Conservation (phyloP, 2,888 invertebrate genomes). For the Schrankia costaestrigalis region DNA sequence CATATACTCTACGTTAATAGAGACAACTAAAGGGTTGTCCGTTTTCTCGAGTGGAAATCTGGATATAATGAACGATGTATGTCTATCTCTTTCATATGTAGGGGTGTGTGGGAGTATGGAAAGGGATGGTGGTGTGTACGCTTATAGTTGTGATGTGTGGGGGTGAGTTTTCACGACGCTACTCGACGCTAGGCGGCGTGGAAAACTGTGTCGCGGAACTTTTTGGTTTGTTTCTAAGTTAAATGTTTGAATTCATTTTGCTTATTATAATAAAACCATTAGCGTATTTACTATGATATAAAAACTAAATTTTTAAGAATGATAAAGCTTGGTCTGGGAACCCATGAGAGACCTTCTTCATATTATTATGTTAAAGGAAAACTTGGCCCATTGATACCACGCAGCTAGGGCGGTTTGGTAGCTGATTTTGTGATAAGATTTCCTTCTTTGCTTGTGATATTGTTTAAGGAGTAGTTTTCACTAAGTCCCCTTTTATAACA, state of each 20-base stretch:
- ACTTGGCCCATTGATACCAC: too few relatives aligned
- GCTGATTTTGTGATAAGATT: too few relatives aligned
- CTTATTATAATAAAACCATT: too few relatives aligned
- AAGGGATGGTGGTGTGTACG: constrained; percentile 59
- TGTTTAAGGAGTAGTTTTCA: too few relatives aligned
- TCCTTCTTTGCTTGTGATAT: too few relatives aligned
- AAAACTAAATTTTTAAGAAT: too few relatives aligned
- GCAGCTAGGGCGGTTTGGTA: too few relatives aligned
- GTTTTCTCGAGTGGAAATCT: constrained; percentile 70
- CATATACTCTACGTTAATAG: constrained; percentile 57
- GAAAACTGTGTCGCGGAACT: constrained; percentile 27
- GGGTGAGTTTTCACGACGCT: constrained; percentile 53
- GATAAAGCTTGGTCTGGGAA: too few relatives aligned
- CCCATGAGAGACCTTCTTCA: too few relatives aligned
- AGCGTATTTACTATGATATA: not conserved
- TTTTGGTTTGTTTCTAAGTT: constrained; percentile 12
- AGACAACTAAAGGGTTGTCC: constrained; percentile 71
- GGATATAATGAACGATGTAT: constrained; percentile 60
- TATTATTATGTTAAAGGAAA: too few relatives aligned
- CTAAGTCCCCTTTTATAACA: too few relatives aligned
- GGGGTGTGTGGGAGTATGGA: constrained; percentile 62
- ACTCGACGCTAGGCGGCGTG: constrained; percentile 75
- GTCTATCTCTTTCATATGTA: constrained; percentile 74
- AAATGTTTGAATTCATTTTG: not conserved
- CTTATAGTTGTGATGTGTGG: constrained; percentile 43